phyloP scores from a whole-genome alignment of 2,888 invertebrate genomes.

The Scotopteryx bipunctaria region DNA sequence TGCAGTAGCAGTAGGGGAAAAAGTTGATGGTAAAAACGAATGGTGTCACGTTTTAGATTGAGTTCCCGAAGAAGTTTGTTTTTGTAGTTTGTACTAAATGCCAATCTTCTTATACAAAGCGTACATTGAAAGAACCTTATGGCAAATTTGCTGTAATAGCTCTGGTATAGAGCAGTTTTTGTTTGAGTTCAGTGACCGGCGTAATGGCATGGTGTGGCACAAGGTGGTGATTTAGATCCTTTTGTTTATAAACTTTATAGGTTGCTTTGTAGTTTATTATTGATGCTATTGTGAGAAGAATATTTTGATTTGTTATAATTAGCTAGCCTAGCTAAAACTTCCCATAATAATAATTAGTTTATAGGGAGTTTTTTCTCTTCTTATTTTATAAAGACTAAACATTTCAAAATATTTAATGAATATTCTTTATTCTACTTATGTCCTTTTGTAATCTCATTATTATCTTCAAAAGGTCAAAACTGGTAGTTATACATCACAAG shows the following conservation, averaged over 20 bases:
- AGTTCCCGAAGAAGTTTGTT: constrained; percentile 40
- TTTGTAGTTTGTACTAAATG: constrained; percentile 16
- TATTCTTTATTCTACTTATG: neutral
- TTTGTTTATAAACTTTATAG: constrained; percentile 23
- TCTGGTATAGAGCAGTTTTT: constrained; percentile 50
- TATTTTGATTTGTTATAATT: neutral
- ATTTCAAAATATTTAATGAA: too few relatives aligned
- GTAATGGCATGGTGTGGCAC: constrained; percentile 31
- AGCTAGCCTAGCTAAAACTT: too few relatives aligned
- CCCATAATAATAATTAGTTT: too few relatives aligned
- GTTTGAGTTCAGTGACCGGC: constrained; percentile 51
- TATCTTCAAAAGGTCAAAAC: too few relatives aligned
- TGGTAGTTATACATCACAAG: too few relatives aligned
- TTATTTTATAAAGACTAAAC: too few relatives aligned
- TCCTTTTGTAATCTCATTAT: neutral
- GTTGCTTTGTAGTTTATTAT: constrained; percentile 4
- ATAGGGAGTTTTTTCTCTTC: too few relatives aligned
- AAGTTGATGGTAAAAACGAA: constrained; percentile 17
- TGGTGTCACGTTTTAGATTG: constrained; percentile 51
- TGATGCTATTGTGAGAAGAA: neutral
- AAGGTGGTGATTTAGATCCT: constrained; percentile 33
- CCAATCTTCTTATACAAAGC: constrained; percentile 26
- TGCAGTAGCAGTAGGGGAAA: constrained; percentile 9
- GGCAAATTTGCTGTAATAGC: constrained; percentile 46
- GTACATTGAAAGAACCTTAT: constrained; percentile 33